Base-by-base conservation (phyloP, 2,113 vertebrate species). In the Sarotherodon lohbergeri region DNA sequence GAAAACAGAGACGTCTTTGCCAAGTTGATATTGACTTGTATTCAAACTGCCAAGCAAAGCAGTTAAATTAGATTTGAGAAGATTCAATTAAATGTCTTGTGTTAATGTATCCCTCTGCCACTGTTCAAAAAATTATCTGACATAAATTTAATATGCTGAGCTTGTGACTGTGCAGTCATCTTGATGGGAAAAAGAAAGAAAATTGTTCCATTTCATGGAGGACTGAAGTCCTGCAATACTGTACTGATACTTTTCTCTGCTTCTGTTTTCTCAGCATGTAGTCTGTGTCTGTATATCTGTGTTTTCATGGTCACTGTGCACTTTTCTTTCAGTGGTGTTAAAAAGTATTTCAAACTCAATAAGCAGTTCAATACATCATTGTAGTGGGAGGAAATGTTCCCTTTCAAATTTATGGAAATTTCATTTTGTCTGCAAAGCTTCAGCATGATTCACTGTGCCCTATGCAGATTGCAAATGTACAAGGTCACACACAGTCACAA, bases 341-440 rank as follows among this genome's bases (percentile, higher is more conserved):
- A 92, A 92, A 92, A 36, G 41, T 82, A 24, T 89, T 88, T 95
- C 94, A 93, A 93, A 95, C 92, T 90, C 89, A 86, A 95, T 95
- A 90, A 93, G 85, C 3, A 3, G 24, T 94, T 84, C 92, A 95
- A 96, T 96, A 93, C 89, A 96, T 96, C 95, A 95, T 79, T 81
- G 81, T 34, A 41, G 55, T 78, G 22, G 83, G 86, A 88, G 88
- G 89, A 89, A 93, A 92, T 92, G 89, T 90, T 89, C 91, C 89
- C 88, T 89, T 90, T 89, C 85, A 91, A 88, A 94, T 93, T 86
- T 95, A 96, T 95, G 95, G 93, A 96, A 95, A 96, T 96, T 87
- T 93, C 32, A 94, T 96, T 93, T 95, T 91, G 91, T 84, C 76
- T 93, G 81, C 84, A 68, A 63, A 71, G 81, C 81, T 83, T 84